Conservation (phyloP, 2,113 vertebrate genomes). For the Strigops habroptila region DNA sequence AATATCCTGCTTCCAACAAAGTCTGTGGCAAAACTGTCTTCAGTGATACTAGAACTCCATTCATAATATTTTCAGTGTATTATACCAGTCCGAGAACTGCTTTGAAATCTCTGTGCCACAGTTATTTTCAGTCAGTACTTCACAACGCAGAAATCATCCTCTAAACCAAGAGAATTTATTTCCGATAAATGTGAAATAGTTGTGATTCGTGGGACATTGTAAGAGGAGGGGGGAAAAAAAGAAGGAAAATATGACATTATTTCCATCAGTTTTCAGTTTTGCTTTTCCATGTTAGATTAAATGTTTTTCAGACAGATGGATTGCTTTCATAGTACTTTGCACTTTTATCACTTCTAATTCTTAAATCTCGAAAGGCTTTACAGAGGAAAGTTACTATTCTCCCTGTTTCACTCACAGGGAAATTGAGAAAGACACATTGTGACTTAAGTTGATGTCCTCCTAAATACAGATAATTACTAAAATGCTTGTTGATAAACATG, state of each 20-base stretch:
- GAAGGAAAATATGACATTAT: fast-evolving
- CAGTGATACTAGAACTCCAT: background rate
- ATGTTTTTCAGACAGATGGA: background rate
- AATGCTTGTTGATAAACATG: background rate
- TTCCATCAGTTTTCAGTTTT: background rate
- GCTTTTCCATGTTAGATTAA: background rate
- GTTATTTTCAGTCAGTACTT: background rate
- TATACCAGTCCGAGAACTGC: background rate
- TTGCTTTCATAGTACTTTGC: slow-evolving; percentile 15
- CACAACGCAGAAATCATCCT: background rate
- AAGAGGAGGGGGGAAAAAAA: background rate
- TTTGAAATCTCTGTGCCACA: background rate
- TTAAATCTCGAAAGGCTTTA: slow-evolving; percentile 57
- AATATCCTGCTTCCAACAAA: background rate
- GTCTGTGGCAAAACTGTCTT: background rate
- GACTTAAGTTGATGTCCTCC: background rate
- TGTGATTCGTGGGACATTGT: background rate
- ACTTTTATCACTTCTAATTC: slow-evolving; percentile 32
- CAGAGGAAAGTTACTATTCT: slow-evolving; percentile 35
- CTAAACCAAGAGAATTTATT: background rate
- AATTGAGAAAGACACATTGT: background rate
- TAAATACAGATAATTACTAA: background rate
- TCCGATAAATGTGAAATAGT: background rate
- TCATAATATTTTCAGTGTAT: background rate
- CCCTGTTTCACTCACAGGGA: slow-evolving; percentile 6